Base-by-base conservation (phyloP, 1,140 invertebrate genomes). In the Ephestia elutella region DNA sequence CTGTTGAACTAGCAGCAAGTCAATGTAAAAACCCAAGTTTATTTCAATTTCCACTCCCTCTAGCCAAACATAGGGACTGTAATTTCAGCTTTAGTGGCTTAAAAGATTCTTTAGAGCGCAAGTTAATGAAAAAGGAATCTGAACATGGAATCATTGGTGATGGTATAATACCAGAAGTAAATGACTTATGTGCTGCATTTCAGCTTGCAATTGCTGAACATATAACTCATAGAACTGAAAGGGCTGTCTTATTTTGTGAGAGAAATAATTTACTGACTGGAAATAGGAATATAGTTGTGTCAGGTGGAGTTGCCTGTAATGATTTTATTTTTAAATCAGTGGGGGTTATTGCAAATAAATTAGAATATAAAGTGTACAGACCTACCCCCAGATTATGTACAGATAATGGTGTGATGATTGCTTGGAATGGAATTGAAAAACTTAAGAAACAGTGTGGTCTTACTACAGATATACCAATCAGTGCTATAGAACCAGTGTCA, bases 321-420 rank as follows among this genome's bases (percentile, higher is more conserved):
- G 88, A 94, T 81, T 96, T 93, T 75, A 93, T 99, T 15, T 91
- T 92, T 51, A 85, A 90, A 60, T 91, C 92, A 56, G 81, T 99
- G 5, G 68, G 89, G 71, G 82, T 92, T 59, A 70, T 98, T 49
- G 95, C 95, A 75, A 63, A 90, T 4, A 86, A 93, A 60, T 90
- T 92, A 66, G 90, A 89, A 20, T 96, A 93, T 70, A 89, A 90
- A 68, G 90, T 94, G 17, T 91, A 91, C 49, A 91, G 93, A 65
- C 97, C 98, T 17, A 95, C 96, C 13, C 92, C 94, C n/a, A 91
- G 92, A 74, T 90, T 98, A 0, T 99, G 98, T 78, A 98, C 96
- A 3, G 98, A 99, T 82, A 99, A 99, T 92, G 98, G 98, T 17
- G 91, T 98, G n/a, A 99, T 99, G 98, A 97, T 99, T 67, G 98